Evolutionary conservation across 2,888 invertebrate species (phyloP).

Genomic region (Siphlonurus alternatus): DNA sequence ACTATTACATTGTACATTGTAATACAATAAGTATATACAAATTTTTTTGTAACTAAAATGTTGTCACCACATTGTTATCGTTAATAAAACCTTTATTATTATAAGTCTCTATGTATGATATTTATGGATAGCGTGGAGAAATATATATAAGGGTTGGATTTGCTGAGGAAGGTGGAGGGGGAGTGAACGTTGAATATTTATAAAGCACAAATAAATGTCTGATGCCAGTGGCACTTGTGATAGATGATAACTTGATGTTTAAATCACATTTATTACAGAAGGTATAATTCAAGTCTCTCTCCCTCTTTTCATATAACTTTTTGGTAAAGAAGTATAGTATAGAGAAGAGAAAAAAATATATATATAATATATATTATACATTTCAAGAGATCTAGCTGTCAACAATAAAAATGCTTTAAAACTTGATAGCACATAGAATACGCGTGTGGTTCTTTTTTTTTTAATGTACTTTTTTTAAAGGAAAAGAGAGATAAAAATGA

Average conservation of each 20-base stretch:
- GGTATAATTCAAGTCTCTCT: neutral
- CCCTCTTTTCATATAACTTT: neutral
- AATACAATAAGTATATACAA: no score
- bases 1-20: no score
- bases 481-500: neutral
- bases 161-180: neutral
- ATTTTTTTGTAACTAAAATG: no score
- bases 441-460: neutral
- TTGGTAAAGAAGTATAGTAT: neutral
- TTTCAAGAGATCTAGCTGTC: neutral
- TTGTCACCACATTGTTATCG: no score
- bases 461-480: neutral
- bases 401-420: neutral
- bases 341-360: neutral
- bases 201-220: neutral
- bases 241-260: conserved; percentile 1
- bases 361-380: neutral
- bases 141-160: neutral
- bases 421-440: neutral
- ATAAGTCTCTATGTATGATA: no score
- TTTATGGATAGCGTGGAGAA: no score
- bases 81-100: no score
- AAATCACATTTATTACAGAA: conserved; percentile 2
- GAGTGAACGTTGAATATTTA: neutral
- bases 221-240: neutral